Percentiles rank a stretch among this genome's conserved stretches.
phyloP scores from a whole-genome alignment of 1,140 invertebrate genomes.

The Apis laboriosa region DNA sequence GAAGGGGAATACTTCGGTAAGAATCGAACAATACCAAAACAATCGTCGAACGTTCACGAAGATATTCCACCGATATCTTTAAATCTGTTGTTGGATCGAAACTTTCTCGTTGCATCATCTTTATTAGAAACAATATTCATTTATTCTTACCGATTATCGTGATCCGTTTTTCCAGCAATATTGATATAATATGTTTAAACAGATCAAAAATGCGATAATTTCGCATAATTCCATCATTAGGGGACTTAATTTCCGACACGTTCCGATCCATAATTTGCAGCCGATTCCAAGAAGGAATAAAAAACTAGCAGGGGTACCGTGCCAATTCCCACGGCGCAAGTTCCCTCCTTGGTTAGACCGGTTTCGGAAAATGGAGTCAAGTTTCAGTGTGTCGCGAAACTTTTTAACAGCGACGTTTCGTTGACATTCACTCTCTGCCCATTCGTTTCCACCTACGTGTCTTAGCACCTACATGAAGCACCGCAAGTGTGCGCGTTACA shows the following conservation, averaged over 20 bases:
- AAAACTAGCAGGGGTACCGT: slow-evolving; percentile 35
- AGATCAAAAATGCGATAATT: background rate
- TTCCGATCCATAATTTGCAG: slow-evolving; percentile 42
- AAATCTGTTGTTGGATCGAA: background rate
- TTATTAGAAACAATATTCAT: background rate
- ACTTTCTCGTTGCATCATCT: background rate
- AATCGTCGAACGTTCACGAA: background rate
- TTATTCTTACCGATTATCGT: background rate
- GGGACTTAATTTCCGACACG: slow-evolving; percentile 10
- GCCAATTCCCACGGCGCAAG: slow-evolving; percentile 61
- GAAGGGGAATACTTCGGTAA: slow-evolving; percentile 98
- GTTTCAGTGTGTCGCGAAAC: slow-evolving; percentile 56
- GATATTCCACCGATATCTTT: background rate
- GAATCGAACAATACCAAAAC: slow-evolving; percentile 55
- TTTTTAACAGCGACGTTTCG: slow-evolving; percentile 61
- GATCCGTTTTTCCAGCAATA: background rate
- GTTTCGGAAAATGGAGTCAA: slow-evolving; percentile 64
- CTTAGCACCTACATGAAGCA: slow-evolving; percentile 52
- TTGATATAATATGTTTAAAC: background rate
- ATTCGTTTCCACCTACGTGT: slow-evolving; percentile 65
- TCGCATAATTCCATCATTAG: background rate
- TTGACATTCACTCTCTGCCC: slow-evolving; percentile 65
- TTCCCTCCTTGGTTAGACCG: slow-evolving; percentile 47
- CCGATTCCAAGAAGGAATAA: slow-evolving; percentile 48
- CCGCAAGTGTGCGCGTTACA: slow-evolving; percentile 36